A percentile compares a stretch with the other conserved stretches of the same genome.
These are phyloP conservation scores for Eupithecia dodoneata DNA, from an alignment of 2,888 invertebrate species.

Conservation along the genomic window DNA sequence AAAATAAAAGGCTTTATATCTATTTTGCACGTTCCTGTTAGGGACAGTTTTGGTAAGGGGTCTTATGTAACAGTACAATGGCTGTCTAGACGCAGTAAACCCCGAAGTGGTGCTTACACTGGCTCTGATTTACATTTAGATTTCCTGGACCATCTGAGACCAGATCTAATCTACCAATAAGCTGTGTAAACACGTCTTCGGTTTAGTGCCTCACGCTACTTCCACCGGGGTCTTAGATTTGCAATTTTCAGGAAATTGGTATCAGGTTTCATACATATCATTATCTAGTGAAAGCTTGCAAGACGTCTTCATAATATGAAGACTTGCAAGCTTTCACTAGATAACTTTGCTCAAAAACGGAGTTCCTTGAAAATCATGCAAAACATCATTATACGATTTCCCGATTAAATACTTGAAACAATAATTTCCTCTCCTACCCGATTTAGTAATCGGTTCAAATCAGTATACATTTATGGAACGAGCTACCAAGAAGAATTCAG, in stretches of 20 bases:
- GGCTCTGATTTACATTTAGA: conserved; percentile 43
- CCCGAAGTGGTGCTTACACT: conserved; percentile 28
- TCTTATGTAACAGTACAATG: conserved; percentile 46
- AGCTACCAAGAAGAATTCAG: conserved; percentile 6
- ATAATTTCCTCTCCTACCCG: background rate
- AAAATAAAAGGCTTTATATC: conserved; percentile 35
- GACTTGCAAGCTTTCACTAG: too few species aligned
- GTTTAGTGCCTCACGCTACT: conserved; percentile 18
- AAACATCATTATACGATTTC: conserved; percentile 7
- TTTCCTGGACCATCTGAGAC: conserved; percentile 33
- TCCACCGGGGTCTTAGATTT: conserved; percentile 5
- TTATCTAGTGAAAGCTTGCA: conserved; percentile 6
- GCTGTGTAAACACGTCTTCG: conserved; percentile 26
- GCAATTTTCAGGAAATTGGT: conserved; percentile 13
- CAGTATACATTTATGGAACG: background rate
- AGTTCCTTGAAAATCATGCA: background rate
- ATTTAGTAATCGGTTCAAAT: background rate
- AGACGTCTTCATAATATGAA: conserved; percentile 13
- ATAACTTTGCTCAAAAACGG: background rate
- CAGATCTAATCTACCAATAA: conserved; percentile 34
- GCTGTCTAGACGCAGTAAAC: conserved; percentile 49
- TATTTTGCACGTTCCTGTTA: conserved; percentile 39
- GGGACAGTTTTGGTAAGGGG: conserved; percentile 38
- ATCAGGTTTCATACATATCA: conserved; percentile 19
- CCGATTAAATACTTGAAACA: conserved; percentile 12